Evolutionary conservation across 1,140 invertebrate species (phyloP).

Genomic region (Diuraphis noxia): DNA sequence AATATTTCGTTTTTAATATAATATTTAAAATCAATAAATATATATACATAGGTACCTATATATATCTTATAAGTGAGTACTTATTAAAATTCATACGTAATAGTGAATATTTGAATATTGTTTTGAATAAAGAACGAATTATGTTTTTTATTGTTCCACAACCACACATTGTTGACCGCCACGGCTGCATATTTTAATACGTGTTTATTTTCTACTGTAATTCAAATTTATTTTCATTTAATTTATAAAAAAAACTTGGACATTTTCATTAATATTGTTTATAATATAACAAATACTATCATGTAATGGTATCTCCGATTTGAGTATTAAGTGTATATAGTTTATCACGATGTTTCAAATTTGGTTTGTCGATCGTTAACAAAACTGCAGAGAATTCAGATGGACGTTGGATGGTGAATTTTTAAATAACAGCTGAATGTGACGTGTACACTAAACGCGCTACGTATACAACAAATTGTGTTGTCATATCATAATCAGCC

Average conservation of each 20-base stretch:
- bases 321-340: not conserved
- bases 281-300: not conserved
- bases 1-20: not conserved
- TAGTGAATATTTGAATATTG: not conserved
- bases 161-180: not conserved
- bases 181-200: not conserved
- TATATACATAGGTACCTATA: no score
- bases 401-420: not conserved
- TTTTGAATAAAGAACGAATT: not conserved
- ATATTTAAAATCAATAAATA: not conserved
- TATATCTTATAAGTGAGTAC: no score
- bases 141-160: not conserved
- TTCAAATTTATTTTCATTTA: not conserved
- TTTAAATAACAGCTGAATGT: not conserved
- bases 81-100: not conserved
- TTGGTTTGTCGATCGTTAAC: not conserved
- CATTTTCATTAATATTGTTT: not conserved
- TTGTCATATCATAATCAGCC: not conserved
- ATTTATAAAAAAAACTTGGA: not conserved
- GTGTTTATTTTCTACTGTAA: not conserved
- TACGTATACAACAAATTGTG: not conserved
- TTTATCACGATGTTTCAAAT: not conserved
- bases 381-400: not conserved
- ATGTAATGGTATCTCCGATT: not conserved
- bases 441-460: no score